Evolutionary conservation across 2,797 vertebrate species (phyloP), one percentile per base, ranked within the genome.

Genomic region (Microcaecilia unicolor): DNA sequence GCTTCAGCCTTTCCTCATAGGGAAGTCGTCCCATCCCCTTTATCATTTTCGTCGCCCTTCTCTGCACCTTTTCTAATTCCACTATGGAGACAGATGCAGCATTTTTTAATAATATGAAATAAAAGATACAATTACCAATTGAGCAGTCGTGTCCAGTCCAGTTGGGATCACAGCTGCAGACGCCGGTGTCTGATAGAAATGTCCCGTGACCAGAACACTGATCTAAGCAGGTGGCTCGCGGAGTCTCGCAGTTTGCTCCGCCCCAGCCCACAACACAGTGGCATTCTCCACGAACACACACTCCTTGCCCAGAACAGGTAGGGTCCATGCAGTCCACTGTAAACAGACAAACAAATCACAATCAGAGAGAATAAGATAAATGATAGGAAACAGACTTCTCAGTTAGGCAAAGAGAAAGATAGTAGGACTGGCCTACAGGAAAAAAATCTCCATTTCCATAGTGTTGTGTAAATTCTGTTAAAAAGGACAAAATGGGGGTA

Each of bases 321-420:
- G 95, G 94, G 59, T 98, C 96, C 81, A 97, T 74, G 63, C 96
- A 99, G 69, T 99, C 95, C 86, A 97, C 96, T 99, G 49, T 10
- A 58, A 44, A 9, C n/a, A n/a, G n/a, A n/a, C n/a, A n/a, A n/a
- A n/a, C n/a, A 3, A 19, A 5, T 19, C 46, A n/a, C n/a, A 41
- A 45, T 36, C 52, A 49, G n/a, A 39, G 10, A 49, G 40, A 37
- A 46, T 25, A n/a, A 18, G 41, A 41, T 44, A 39, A 6, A 30
- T 44, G 37, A 13, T 13, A 3, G 3, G 23, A 43, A 51, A 33
- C 35, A 41, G 43, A n/a, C n/a, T n/a, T n/a, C n/a, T n/a, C n/a
- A n/a, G 29, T 1, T 43, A 23, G 22, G 30, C 21, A 26, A 34
- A 28, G 14, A 23, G 18, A 34, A 46, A 25, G 29, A 36, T 36